Base-by-base conservation (phyloP, 2,113 vertebrate species). In the Herpetotheres cachinnans region DNA sequence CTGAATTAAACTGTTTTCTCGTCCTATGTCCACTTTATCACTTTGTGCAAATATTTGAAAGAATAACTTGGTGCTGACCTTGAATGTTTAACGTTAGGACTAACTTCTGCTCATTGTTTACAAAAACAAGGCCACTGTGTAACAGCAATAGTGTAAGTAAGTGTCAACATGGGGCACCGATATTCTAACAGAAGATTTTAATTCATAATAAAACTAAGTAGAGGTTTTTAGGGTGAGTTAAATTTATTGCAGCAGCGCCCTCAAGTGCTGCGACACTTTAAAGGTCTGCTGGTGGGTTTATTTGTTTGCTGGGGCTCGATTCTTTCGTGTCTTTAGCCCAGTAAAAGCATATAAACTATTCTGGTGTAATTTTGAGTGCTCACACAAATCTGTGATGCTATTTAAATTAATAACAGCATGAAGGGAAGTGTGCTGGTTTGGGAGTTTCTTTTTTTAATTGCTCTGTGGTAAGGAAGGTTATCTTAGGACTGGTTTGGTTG, bases 161-260 rank as follows among this genome's bases (percentile, higher is more conserved):
- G 34, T 40, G 30, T 73, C 87, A 93, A 50, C 77, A 79, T 0
- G 4, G 13, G 65, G 21, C 10, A 5, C 55, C 74, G 73, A 44
- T 63, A 67, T 20, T 89, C 71, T 70, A 89, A 34, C 38, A 73
- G 73, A 42, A 42, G 47, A 40, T 54, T 62, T 54, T 38, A 69
- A 85, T 50, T 81, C 38, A 4, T 77, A 88, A 86, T 71, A 95
- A 90, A 91, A 27, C 29, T 3, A 59, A 66, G 56, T 54, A 63
- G 69, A 77, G 69, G n/a, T 5, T 69, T 90, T 96, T 83, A 71
- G 85, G 81, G 79, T 24, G 71, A 92, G 82, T 91, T 93, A 96
- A 97, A 96, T 83, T 89, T 96, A 92, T 82, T 91, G 84, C 97
- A 97, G 96, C 94, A 97, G 95, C 94, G 97, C 95, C 97, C 97